Evolutionary conservation across 2,888 invertebrate genomes (phyloP).

Genomic region (Calameuta idolon): DNA sequence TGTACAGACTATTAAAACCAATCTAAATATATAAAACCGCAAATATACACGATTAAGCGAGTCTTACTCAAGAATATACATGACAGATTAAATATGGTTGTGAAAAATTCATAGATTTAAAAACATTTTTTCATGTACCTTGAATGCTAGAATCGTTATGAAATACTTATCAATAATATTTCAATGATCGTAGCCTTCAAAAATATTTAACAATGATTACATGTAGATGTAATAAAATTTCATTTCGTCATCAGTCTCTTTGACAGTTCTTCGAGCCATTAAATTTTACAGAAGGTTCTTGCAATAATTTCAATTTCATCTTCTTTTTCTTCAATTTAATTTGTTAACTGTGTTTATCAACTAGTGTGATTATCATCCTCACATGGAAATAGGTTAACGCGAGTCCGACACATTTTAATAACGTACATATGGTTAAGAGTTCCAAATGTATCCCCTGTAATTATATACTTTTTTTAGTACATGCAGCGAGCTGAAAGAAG

Average conservation of each 20-base stretch:
- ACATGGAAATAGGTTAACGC: slow-evolving; percentile 50
- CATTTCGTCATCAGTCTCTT: background rate
- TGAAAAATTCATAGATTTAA: background rate
- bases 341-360: background rate
- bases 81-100: background rate
- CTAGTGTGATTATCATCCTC: slow-evolving; percentile 40
- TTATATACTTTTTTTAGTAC: background rate
- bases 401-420: background rate
- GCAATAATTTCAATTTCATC: background rate
- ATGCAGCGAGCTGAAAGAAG: background rate
- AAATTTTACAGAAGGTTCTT: background rate
- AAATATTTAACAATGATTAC: background rate
- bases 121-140: background rate
- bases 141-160: background rate
- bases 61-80: background rate
- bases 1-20: background rate
- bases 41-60: too few relatives aligned
- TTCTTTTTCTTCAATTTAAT: background rate
- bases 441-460: background rate
- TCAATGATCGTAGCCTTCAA: background rate
- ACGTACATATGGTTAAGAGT: background rate
- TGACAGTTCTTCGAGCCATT: background rate
- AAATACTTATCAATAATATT: background rate
- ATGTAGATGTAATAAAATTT: background rate
- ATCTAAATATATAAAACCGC: background rate